phyloP scores from a whole-genome alignment of 2,888 invertebrate species.

The Campopleginae sp. region DNA sequence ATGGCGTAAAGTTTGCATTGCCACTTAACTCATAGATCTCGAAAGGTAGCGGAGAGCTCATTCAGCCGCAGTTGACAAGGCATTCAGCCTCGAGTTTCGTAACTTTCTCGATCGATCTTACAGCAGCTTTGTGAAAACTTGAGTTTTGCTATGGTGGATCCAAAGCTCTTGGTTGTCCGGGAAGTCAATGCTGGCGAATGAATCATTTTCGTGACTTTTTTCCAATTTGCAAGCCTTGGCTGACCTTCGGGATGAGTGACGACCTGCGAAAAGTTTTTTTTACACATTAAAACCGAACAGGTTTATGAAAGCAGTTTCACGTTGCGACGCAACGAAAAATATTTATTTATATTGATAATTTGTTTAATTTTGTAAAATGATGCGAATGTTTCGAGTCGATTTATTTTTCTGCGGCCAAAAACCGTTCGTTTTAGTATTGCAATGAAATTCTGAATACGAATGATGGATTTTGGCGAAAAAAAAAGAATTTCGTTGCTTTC shows the following conservation, averaged over 20 bases:
- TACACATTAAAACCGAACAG: neutral
- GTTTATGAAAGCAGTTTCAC: neutral
- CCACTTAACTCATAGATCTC: constrained; percentile 69
- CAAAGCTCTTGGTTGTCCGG: constrained; percentile 69
- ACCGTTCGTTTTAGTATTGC: no score
- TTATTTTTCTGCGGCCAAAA: no score
- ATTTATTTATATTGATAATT: no score
- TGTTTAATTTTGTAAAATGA: no score
- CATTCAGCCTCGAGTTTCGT: constrained; percentile 72
- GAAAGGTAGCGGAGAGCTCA: constrained; percentile 70
- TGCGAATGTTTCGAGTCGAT: no score
- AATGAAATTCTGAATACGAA: no score
- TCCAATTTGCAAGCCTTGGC: neutral
- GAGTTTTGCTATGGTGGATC: constrained; percentile 71
- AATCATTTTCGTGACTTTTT: neutral
- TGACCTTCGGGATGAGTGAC: neutral
- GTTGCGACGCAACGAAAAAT: no score
- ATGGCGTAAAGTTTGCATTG: constrained; percentile 71
- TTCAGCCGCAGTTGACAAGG: constrained; percentile 73
- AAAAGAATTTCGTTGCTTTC: no score
- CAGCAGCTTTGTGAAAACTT: constrained; percentile 72
- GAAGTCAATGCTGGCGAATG: constrained; percentile 64
- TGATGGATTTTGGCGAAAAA: no score
- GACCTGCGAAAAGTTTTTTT: neutral
- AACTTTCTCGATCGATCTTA: constrained; percentile 76